Percentiles rank a stretch among this genome's conserved stretches.
These are phyloP conservation scores for Ceraclea dissimilis DNA, from an alignment of 2,888 invertebrate genomes.

Conservation along the genomic window DNA sequence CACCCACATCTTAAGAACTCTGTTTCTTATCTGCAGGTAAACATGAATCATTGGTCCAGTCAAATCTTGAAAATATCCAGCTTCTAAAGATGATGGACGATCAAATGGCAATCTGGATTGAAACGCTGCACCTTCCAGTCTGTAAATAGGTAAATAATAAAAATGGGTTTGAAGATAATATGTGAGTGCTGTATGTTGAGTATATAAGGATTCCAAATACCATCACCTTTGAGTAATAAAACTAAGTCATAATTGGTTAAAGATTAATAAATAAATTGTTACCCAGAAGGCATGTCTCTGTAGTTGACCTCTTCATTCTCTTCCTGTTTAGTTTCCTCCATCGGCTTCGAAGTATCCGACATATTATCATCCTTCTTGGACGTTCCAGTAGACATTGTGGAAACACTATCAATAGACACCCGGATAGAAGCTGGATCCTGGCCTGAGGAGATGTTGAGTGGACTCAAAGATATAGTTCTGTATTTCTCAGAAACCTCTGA, in stretches of 20 bases:
- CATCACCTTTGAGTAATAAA: too few relatives aligned
- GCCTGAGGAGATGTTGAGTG: conserved; percentile 42
- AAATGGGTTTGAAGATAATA: conserved; percentile 4
- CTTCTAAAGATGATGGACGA: conserved; percentile 90
- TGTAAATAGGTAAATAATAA: conserved; percentile 34
- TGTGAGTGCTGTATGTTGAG: background rate
- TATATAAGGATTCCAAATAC: too few relatives aligned
- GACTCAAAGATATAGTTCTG: conserved; percentile 52
- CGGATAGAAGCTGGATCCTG: conserved; percentile 48
- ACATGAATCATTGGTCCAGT: conserved; percentile 78
- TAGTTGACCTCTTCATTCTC: conserved; percentile 58
- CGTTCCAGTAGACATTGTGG: conserved; percentile 31
- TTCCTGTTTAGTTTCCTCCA: conserved; percentile 49
- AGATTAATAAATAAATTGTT: too few relatives aligned
- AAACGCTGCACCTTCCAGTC: conserved; percentile 88
- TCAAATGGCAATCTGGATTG: conserved; percentile 91
- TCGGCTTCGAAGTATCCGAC: conserved; percentile 30
- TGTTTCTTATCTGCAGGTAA: conserved; percentile 86
- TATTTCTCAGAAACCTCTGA: conserved; percentile 57
- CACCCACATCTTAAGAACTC: conserved; percentile 89
- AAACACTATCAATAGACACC: conserved; percentile 39
- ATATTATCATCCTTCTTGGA: conserved; percentile 41
- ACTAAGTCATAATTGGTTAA: too few relatives aligned
- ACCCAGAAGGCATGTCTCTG: conserved; percentile 45
- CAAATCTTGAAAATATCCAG: conserved; percentile 88